Base-by-base conservation (phyloP, 2,113 vertebrate genomes). In the Hippolais icterina region DNA sequence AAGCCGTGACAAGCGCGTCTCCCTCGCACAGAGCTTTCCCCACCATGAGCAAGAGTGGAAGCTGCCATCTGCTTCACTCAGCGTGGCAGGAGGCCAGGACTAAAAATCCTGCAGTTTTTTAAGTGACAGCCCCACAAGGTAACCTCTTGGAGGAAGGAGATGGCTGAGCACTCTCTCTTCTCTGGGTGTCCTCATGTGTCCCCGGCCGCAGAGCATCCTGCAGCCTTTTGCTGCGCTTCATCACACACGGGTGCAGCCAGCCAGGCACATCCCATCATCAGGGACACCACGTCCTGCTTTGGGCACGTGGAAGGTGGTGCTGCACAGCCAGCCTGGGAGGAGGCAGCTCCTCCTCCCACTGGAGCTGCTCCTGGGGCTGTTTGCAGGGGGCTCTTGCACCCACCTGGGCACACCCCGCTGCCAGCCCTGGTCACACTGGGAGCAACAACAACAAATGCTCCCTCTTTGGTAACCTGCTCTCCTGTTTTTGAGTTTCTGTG, bases 1-100 rank as follows among this genome's bases (percentile, higher is more conserved):
- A 83, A 72, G 35, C 0, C 0, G 3, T 12, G 47, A 20, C 41
- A 35, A 57, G 37, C 0, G 0, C 3, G 29, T 77, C 35, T 14
- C 61, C 20, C 23, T 72, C 6, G 5, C 11, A 13, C 75, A 10
- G 7, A 0, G 3, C 24, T 46, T 83, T 29, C 25, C 35, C 50
- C 0, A 0, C 42, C n/a, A n/a, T n/a, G n/a, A n/a, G n/a, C 9
- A 8, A 23, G 66, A 49, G 65, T 0, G 4, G 53, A 18, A 72
- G 9, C 49, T 93, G 81, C 74, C 65, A 41, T 33, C 88, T 28
- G 50, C 25, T 61, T 86, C 50, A 61, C 50, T 59, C 71, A 70
- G 46, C 4, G 0, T 72, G 70, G 28, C 92, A 37, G 53, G n/a
- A 46, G 39, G 70, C 83, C 88, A 85, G 65, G 15, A 13, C 46